Evolutionary conservation across 1,140 invertebrate genomes (phyloP), one percentile per base, ranked within the genome.

Genomic region (Lepidurus apus): DNA sequence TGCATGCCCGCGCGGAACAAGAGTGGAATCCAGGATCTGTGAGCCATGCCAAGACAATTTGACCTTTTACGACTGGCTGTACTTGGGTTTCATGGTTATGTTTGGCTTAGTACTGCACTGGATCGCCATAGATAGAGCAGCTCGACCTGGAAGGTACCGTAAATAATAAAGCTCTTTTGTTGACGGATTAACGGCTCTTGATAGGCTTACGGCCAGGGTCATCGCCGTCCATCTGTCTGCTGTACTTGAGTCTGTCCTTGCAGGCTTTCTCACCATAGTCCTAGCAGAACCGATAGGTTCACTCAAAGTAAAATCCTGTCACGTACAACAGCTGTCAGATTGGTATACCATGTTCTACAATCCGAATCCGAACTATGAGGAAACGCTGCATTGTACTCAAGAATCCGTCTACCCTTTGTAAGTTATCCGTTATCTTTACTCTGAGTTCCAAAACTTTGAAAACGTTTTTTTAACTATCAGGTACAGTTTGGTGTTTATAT

Each of bases 301-400:
- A 1, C 89, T 96, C 53, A 83, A 85, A 8, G 86, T 98, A 5
- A 88, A 88, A 81, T 92, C 93, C 1, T 98, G 96, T 83, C 88
- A 87, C 76, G 91, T 92, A 0, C 87, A 89, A 45, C 89, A 90
- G 24, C 85, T 98, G 7, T 92, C 94, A 0, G 96, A 99, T 85
- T 98, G 96, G 96, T 98, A 98, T 84, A 97, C 96, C 0, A 85
- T 98, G 78, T 87, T 98, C 26, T 93, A 97, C 81, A 98, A 98
- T 87, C 97, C 97, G 42, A 91, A 89, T 81, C 94, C 95, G 8
- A 93, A 97, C 84, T 98, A 97, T 86, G 92, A 93, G 81, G 88
- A 91, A 76, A 93, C 91, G 77, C 85, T 98, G 24, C 91, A 97
- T 85, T 99, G 97, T 85, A 97, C 96, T 0, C 95, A 98, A 83